Base-by-base conservation (phyloP, 2,113 vertebrate genomes). In the Apeltes quadracus region DNA sequence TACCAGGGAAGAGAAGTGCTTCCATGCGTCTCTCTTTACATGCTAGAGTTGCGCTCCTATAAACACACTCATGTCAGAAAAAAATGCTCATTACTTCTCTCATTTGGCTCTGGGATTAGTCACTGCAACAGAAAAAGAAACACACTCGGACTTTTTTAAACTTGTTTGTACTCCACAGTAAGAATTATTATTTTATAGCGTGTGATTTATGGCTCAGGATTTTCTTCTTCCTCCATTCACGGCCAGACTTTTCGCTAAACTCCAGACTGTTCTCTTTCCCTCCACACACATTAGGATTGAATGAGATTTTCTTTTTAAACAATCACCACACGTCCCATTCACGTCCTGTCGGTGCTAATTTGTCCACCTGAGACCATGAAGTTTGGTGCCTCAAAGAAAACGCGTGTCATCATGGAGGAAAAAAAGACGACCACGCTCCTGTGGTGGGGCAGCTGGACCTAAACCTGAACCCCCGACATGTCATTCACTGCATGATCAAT, bases 11-110 rank as follows among this genome's bases (percentile, higher is more conserved):
- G 81, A 88, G 87, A 92, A 92, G 88, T 88, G 85, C 84, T 88
- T 88, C 90, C 90, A 89, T 90, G 88, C 87, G 69, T 88, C 86
- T 93, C 84, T 91, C 88, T 93, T 92, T 90, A 91, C 90, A 94
- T 88, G 91, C 88, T 90, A 87, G 89, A 92, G 83, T 81, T 90
- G 89, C 83, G 25, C 83, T 92, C 68, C 68, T 90, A 89, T 92
- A 93, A 93, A 94, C 92, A 93, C 71, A 61, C 87, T 88, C 88
- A 87, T 83, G 89, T 88, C 87, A 89, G 88, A 72, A 81, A 87
- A 90, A 89, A 92, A 90, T 92, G 88, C 89, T 91, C 87, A 91
- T 91, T 92, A 92, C 89, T 90, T 86, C 86, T 87, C 89, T 92
- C 85, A 76, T 90, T 91, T 90, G 84, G 83, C 82, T 57, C 32